phyloP scores from a whole-genome alignment of 2,113 vertebrate genomes.

The Pithys albifrons region DNA sequence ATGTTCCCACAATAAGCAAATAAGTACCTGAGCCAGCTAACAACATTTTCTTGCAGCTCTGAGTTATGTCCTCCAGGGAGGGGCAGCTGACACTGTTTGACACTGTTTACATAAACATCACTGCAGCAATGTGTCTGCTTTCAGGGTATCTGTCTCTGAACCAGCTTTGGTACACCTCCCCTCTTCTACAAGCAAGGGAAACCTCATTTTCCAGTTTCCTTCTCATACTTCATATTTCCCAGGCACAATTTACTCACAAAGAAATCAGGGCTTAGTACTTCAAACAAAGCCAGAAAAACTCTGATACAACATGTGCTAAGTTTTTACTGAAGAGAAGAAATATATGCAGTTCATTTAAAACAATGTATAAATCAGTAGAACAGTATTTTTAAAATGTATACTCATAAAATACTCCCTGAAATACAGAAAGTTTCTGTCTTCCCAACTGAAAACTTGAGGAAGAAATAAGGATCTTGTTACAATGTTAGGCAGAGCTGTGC shows the following conservation, averaged over 20 bases:
- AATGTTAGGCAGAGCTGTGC: not conserved
- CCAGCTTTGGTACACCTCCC: not conserved
- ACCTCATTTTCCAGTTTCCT: not conserved
- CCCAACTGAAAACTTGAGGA: not conserved
- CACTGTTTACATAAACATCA: not conserved
- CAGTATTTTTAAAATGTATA: not conserved
- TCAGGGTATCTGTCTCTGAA: not conserved
- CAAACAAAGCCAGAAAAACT: not conserved
- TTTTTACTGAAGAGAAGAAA: not conserved
- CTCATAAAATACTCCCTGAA: not conserved
- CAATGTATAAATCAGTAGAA: not conserved
- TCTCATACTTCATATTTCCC: not conserved
- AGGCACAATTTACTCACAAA: not conserved
- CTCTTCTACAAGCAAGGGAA: not conserved
- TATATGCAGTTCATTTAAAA: not conserved
- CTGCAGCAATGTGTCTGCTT: not conserved
- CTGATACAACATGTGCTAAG: fast-evolving
- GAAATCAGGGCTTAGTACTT: not conserved
- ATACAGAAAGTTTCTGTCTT: not conserved
- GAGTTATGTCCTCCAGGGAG: not conserved
- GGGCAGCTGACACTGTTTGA: fast-evolving
- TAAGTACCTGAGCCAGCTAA: not conserved
- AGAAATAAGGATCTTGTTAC: not conserved
- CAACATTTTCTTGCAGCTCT: not conserved
- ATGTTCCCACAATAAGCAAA: not conserved